Evolutionary conservation across 1,140 invertebrate species (phyloP).

Genomic region (Lasioglossum albipes): DNA sequence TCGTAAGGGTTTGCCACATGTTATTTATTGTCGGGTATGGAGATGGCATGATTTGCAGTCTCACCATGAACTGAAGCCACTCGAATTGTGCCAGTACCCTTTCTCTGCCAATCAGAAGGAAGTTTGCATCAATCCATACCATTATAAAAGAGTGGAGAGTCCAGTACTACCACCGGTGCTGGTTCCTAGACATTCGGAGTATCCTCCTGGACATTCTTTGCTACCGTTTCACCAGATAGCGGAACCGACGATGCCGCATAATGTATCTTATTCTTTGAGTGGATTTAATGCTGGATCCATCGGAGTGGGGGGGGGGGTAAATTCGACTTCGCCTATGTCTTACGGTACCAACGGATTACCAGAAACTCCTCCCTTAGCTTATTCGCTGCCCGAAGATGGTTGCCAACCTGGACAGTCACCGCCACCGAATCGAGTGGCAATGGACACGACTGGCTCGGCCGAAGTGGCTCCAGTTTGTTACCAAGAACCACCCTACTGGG

Average conservation of each 20-base stretch:
- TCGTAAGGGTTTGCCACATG: too few relatives aligned
- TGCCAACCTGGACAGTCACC: constrained; percentile 80
- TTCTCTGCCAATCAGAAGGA: constrained; percentile 98
- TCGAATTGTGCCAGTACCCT: constrained; percentile 96
- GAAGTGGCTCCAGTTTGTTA: constrained; percentile 92
- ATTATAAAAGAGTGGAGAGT: constrained; percentile 97
- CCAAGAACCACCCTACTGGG: constrained; percentile 96
- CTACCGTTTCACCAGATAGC: constrained; percentile 93
- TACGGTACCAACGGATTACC: constrained; percentile 85
- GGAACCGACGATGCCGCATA: constrained; percentile 95
- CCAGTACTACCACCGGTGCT: constrained; percentile 96
- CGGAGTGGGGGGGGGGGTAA: constrained; percentile 75
- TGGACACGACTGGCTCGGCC: constrained; percentile 84
- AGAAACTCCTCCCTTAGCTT: constrained; percentile 96
- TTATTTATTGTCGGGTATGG: too few relatives aligned
- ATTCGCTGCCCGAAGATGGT: constrained; percentile 91
- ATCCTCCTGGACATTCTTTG: constrained; percentile 93
- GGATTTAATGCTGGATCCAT: constrained; percentile 80
- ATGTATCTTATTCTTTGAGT: too few relatives aligned
- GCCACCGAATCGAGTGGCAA: constrained; percentile 79
- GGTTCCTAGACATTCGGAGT: constrained; percentile 97
- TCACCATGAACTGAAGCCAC: constrained; percentile 97
- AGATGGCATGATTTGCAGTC: constrained; percentile 98
- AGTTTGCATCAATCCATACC: constrained; percentile 99
- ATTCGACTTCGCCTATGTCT: constrained; percentile 82